phyloP scores from a whole-genome alignment of 2,797 vertebrate genomes.

The Lithobates pipiens region DNA sequence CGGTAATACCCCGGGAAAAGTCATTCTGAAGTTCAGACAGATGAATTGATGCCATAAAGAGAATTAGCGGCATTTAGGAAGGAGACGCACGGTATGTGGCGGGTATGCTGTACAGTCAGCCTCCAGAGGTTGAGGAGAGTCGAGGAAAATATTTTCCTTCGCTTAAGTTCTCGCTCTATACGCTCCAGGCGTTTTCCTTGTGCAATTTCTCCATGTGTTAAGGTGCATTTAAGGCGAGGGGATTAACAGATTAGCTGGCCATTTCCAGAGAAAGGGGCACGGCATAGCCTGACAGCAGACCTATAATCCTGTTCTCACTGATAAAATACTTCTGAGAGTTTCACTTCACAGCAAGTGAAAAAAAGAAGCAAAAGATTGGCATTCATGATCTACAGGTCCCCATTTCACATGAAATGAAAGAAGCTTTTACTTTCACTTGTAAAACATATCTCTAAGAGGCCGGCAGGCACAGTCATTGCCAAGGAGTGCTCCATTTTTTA shows the following conservation, averaged over 20 bases:
- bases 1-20: background rate
- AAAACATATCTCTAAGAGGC: slow-evolving; percentile 31
- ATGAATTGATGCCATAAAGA: background rate
- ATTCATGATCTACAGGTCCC: slow-evolving; percentile 38
- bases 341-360: slow-evolving; percentile 26
- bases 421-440: slow-evolving; percentile 32
- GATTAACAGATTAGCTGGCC: slow-evolving; percentile 43
- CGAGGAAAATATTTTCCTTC: background rate
- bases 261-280: slow-evolving; percentile 34
- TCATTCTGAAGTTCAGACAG: background rate
- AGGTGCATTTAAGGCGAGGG: slow-evolving; percentile 20
- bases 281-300: slow-evolving; percentile 35
- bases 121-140: background rate
- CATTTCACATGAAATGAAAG: slow-evolving; percentile 27
- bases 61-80: background rate
- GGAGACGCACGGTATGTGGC: background rate
- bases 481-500: slow-evolving; percentile 44
- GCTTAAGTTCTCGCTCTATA: background rate
- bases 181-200: slow-evolving; percentile 10
- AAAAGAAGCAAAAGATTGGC: slow-evolving; percentile 18
- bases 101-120: background rate
- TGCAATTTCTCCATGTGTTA: slow-evolving; percentile 13
- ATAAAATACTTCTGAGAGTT: slow-evolving; percentile 44
- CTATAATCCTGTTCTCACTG: slow-evolving; percentile 37
- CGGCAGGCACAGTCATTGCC: slow-evolving; percentile 25